Conservation (phyloP, 2,797 vertebrate species). For the Gymnoscopelus braueri region DNA sequence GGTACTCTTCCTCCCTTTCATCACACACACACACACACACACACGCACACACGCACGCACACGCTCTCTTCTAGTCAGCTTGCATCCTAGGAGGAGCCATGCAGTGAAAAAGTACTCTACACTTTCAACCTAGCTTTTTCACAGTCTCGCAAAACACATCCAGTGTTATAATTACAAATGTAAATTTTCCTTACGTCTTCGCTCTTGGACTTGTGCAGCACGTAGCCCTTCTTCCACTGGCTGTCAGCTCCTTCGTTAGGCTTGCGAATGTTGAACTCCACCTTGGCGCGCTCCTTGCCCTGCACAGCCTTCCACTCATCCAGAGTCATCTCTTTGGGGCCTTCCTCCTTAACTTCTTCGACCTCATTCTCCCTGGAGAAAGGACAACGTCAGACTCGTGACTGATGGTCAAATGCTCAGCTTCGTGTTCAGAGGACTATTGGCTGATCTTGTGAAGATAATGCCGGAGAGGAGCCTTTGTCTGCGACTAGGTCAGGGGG, state of each 20-base stretch:
- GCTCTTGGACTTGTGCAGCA: slow-evolving; percentile 99
- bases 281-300: slow-evolving; percentile 97
- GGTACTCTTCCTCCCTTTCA: no score
- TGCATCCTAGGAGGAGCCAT: background rate
- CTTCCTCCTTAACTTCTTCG: slow-evolving; percentile 96
- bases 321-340: slow-evolving; percentile 98
- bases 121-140: background rate
- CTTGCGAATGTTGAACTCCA: slow-evolving; percentile 99
- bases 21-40: no score
- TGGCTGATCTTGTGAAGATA: no score
- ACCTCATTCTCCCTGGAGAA: slow-evolving; percentile 94
- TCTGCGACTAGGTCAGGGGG: no score
- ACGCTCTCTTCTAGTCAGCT: background rate
- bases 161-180: background rate
- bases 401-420: no score
- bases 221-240: slow-evolving; percentile 99
- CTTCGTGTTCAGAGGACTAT: no score
- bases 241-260: slow-evolving; percentile 97
- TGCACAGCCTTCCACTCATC: slow-evolving; percentile 99
- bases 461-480: no score
- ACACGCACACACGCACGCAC: no score
- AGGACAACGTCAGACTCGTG: no score
- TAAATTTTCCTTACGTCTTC: slow-evolving; percentile 86
- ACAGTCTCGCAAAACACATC: background rate
- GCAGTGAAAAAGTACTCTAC: background rate